Percentiles rank a stretch among this genome's conserved stretches.
Evolutionary conservation across 2,113 vertebrate species (phyloP).

Genomic region (Willisornis vidua): DNA sequence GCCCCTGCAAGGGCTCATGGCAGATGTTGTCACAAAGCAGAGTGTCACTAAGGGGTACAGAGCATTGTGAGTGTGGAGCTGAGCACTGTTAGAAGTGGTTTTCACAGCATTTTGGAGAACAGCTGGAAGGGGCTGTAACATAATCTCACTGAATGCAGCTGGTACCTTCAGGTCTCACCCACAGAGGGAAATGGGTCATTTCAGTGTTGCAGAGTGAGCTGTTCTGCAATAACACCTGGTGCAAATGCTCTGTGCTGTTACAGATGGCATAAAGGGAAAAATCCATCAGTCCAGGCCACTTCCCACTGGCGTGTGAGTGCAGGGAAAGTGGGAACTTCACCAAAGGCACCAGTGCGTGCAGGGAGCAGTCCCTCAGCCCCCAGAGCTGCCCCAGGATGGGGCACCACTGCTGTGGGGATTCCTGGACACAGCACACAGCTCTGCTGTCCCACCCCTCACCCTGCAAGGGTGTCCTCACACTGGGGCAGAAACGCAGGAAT

Average conservation of each 20-base stretch:
- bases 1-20: not conserved
- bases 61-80: not conserved
- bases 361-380: accelerated
- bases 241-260: not conserved
- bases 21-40: not conserved
- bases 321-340: accelerated
- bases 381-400: accelerated
- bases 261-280: not conserved
- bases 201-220: not conserved
- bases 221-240: not conserved
- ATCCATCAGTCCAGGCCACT: accelerated
- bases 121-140: not conserved
- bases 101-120: not conserved
- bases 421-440: accelerated
- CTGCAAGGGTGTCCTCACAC: not conserved
- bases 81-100: not conserved
- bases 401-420: accelerated
- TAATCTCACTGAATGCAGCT: not conserved
- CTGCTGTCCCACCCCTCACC: not conserved
- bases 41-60: not conserved
- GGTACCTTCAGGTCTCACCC: not conserved
- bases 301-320: not conserved
- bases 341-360: not conserved
- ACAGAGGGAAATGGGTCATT: not conserved
- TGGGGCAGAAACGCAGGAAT: accelerated